phyloP scores from a whole-genome alignment of 2,888 invertebrate genomes.

The Dimorphilus gyrociliatus region DNA sequence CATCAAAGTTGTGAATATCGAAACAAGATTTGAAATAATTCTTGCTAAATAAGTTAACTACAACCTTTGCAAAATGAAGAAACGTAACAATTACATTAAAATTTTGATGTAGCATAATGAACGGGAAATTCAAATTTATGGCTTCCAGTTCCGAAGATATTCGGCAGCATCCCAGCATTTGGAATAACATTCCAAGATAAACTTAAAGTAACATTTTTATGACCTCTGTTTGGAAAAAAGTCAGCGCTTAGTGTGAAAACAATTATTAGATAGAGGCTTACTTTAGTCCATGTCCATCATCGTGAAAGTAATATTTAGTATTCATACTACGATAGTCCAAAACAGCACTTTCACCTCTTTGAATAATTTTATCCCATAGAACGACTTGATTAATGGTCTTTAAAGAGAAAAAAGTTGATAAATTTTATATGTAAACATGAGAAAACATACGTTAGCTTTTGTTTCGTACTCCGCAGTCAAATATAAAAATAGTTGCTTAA shows the following conservation, averaged over 20 bases:
- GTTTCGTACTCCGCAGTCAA: conserved; percentile 90
- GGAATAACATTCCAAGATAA: conserved; percentile 96
- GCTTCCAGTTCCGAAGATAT: conserved; percentile 61
- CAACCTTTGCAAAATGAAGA: neutral
- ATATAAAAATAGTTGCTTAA: conserved; percentile 89
- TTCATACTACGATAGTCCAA: conserved; percentile 83
- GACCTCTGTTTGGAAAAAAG: conserved; percentile 51
- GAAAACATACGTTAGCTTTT: conserved; percentile 62
- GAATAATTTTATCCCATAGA: conserved; percentile 93
- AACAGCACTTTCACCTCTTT: conserved; percentile 78
- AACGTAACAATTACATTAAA: conserved; percentile 10
- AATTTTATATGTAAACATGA: conserved; percentile 35
- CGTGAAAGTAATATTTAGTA: conserved; percentile 98
- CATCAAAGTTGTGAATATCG: no score
- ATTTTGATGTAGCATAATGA: conserved; percentile 22
- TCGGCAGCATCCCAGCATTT: conserved; percentile 85
- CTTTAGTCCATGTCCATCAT: conserved; percentile 91
- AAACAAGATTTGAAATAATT: no score
- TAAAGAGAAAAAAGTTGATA: conserved; percentile 23
- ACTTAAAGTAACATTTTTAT: conserved; percentile 82
- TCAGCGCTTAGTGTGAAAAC: no score
- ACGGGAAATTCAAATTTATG: conserved; percentile 75
- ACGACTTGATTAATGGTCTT: conserved; percentile 53
- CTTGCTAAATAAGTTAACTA: no score
- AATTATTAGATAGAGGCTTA: no score